phyloP scores from a whole-genome alignment of 2,888 invertebrate species.

The Meta bourneti region DNA sequence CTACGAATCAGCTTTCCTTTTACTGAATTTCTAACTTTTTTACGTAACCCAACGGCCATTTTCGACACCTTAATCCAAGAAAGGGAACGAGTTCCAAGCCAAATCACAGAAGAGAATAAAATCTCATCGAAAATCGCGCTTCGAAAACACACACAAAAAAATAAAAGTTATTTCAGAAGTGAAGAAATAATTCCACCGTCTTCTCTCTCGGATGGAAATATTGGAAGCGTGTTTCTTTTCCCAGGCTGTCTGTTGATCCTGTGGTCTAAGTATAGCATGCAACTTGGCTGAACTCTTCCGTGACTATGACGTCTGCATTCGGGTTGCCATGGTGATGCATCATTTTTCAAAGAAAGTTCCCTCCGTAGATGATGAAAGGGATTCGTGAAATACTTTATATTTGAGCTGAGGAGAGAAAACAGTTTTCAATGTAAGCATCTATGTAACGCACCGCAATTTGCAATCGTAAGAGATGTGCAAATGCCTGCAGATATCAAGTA shows the following conservation, averaged over 20 bases:
- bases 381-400: neutral
- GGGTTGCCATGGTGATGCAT: conserved; percentile 23
- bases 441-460: neutral
- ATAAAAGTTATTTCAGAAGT: neutral
- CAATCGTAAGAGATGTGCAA: neutral
- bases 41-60: too few relatives aligned
- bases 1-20: too few relatives aligned
- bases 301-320: conserved; percentile 27
- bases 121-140: neutral
- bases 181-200: neutral
- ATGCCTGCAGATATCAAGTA: too few relatives aligned
- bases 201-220: neutral
- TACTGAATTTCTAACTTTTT: too few relatives aligned
- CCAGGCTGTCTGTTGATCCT: conserved; percentile 23
- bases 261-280: neutral
- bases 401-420: neutral
- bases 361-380: neutral
- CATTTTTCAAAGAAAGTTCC: conserved; percentile 18
- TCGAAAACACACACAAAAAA: neutral
- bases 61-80: neutral
- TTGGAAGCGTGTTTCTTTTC: neutral
- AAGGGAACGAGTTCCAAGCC: neutral
- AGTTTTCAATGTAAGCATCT: neutral
- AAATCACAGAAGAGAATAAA: neutral
- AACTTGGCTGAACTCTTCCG: conserved; percentile 8